A percentile compares a stretch with the other conserved stretches of the same genome.
Conservation (phyloP, 2,888 invertebrate species). For the Yponomeuta sedellus region DNA sequence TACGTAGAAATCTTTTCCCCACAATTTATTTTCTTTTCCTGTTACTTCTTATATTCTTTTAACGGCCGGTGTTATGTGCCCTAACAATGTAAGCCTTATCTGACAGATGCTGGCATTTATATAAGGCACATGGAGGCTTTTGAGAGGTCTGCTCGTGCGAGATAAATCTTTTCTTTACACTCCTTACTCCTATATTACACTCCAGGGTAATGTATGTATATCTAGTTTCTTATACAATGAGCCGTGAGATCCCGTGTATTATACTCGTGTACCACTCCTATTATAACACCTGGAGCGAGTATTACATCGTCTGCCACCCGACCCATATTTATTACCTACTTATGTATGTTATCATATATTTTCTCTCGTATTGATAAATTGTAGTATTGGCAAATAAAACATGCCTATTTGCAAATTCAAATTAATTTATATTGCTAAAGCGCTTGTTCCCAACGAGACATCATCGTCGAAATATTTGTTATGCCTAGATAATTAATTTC, state of each 20-base stretch:
- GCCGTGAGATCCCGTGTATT: not conserved
- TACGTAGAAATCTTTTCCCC: constrained; percentile 58
- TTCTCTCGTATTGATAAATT: too few species aligned
- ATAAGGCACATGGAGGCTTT: constrained; percentile 11
- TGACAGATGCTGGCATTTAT: constrained; percentile 14
- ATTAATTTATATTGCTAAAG: too few species aligned
- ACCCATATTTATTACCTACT: too few species aligned
- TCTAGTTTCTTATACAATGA: not conserved
- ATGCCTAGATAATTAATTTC: too few species aligned
- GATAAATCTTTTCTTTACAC: constrained; percentile 14
- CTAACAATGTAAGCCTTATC: constrained; percentile 46
- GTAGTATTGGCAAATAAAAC: too few species aligned
- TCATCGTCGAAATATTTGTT: too few species aligned
- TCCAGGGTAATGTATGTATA: constrained; percentile 3
- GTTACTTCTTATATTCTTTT: constrained; percentile 60
- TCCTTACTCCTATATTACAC: constrained; percentile 6
- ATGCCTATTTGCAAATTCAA: too few species aligned
- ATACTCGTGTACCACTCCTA: not conserved
- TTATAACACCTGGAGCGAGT: not conserved
- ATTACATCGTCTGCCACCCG: too few species aligned
- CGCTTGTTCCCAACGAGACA: too few species aligned
- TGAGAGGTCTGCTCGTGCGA: constrained; percentile 8
- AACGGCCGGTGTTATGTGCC: constrained; percentile 59
- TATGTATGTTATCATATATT: too few species aligned
- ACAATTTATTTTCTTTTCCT: constrained; percentile 58